These are phyloP conservation scores for Sigmodon hispidus DNA, from an alignment of 2,113 vertebrate species.

Conservation along the genomic window DNA sequence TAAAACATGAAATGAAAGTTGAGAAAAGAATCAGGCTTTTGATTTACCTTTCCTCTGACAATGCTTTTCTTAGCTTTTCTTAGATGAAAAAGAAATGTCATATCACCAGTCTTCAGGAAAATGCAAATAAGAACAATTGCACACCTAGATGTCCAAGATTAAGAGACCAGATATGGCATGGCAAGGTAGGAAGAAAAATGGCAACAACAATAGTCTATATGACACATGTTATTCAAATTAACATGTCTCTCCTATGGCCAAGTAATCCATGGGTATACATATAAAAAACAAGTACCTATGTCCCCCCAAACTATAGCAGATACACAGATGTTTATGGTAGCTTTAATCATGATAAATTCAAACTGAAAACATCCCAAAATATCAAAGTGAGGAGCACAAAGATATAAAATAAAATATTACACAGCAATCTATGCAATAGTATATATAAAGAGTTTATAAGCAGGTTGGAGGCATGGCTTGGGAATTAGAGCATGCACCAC, in stretches of 20 bases:
- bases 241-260: neutral
- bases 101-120: neutral
- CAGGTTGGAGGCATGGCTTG: neutral
- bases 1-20: neutral
- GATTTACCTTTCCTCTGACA: conserved; percentile 37
- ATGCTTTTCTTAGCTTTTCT: neutral
- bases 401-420: neutral
- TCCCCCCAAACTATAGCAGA: neutral
- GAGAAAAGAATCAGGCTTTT: neutral
- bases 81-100: conserved; percentile 3
- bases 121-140: neutral
- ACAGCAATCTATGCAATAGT: neutral
- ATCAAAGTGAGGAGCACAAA: neutral
- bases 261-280: neutral
- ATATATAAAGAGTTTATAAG: neutral
- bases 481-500: too few relatives aligned
- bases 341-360: neutral
- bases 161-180: neutral
- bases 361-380: neutral
- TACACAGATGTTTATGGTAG: neutral
- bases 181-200: neutral
- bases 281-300: neutral
- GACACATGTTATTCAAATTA: neutral
- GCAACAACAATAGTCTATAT: neutral
- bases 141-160: neutral